phyloP scores from a whole-genome alignment of 2,113 vertebrate genomes.

The Sorex araneus region DNA sequence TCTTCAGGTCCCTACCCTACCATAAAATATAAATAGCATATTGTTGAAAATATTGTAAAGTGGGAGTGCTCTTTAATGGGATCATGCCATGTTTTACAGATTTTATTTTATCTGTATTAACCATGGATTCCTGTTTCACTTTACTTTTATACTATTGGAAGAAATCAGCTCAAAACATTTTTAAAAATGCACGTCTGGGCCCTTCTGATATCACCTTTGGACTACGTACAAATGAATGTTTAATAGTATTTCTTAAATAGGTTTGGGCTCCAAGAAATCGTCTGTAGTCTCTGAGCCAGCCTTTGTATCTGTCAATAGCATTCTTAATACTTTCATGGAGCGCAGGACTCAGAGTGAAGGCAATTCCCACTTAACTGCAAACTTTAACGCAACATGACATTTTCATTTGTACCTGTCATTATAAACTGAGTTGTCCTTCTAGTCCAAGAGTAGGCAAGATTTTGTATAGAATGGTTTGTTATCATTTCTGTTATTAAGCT shows the following conservation, averaged over 20 bases:
- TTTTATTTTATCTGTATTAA: neutral
- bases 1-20: neutral
- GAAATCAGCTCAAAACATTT: slow-evolving; percentile 4
- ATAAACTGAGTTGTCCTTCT: slow-evolving; percentile 23
- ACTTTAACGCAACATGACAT: neutral
- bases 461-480: neutral
- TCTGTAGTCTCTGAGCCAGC: neutral
- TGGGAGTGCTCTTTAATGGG: slow-evolving; percentile 8
- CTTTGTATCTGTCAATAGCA: neutral
- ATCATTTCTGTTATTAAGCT: neutral
- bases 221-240: neutral
- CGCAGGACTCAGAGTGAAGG: neutral
- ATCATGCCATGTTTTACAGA: neutral
- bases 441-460: neutral
- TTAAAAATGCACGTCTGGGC: neutral
- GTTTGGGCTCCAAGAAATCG: neutral
- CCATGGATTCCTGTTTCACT: neutral
- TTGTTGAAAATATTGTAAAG: neutral
- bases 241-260: slow-evolving; percentile 39
- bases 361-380: slow-evolving; percentile 20
- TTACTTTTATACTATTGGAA: slow-evolving; percentile 33
- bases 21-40: neutral
- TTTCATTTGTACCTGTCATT: slow-evolving; percentile 15
- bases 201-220: neutral
- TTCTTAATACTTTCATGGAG: neutral